A percentile compares a stretch with the other conserved stretches of the same genome.
These are phyloP conservation scores for Urocolius indicus DNA, from an alignment of 2,113 vertebrate genomes.

Conservation along the genomic window DNA sequence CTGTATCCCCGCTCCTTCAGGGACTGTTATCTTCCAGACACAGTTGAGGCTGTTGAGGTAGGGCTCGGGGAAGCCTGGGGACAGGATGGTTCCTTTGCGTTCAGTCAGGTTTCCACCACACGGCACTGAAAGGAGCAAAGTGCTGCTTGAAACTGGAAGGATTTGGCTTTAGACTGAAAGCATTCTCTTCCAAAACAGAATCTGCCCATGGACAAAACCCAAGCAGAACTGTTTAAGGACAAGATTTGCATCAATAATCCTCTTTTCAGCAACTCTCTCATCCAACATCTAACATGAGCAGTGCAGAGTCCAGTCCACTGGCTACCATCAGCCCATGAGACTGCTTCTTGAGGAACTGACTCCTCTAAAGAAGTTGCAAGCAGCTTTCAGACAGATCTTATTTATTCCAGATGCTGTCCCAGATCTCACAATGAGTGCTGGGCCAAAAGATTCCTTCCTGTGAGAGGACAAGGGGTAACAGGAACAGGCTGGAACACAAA, in stretches of 20 bases:
- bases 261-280: not conserved
- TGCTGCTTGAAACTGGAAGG: fast-evolving
- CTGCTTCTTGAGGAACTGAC: not conserved
- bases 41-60: conserved; percentile 99
- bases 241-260: not conserved
- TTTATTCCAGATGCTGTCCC: not conserved
- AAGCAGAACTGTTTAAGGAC: not conserved
- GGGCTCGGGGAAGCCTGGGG: conserved; percentile 95
- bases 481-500: too few relatives aligned
- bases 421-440: fast-evolving
- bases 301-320: fast-evolving
- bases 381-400: not conserved
- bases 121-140: conserved; percentile 80
- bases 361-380: not conserved
- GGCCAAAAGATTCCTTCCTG: not conserved
- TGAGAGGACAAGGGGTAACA: too few relatives aligned
- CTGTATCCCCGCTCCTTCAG: conserved; percentile 97
- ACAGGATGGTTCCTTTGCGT: conserved; percentile 93
- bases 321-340: fast-evolving
- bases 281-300: not conserved
- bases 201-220: fast-evolving
- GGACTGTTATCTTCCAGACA: conserved; percentile 96
- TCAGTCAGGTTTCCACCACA: conserved; percentile 96
- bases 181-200: not conserved
- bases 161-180: not conserved